Conservation (phyloP, 2,888 invertebrate species). For the Malacosoma neustria region DNA sequence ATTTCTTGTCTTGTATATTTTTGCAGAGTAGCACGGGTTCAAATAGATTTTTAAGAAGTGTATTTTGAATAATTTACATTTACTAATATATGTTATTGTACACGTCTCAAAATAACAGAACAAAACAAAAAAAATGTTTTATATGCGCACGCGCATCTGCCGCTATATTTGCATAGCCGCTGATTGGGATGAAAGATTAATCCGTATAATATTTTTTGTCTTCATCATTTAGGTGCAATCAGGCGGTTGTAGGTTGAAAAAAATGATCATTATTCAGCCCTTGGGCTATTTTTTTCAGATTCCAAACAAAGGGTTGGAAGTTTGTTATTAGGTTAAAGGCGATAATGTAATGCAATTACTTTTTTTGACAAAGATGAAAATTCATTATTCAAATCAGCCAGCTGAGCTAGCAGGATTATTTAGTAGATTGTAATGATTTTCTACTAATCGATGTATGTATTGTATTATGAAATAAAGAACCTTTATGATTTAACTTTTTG, state of each 20-base stretch:
- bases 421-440: slow-evolving; percentile 35
- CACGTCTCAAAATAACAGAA: slow-evolving; percentile 38
- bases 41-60: no score
- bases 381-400: slow-evolving; percentile 70
- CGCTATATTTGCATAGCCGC: slow-evolving; percentile 59
- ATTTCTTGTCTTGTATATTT: no score
- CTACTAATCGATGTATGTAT: no score
- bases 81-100: no score
- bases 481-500: no score
- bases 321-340: slow-evolving; percentile 72
- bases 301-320: slow-evolving; percentile 68
- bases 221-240: slow-evolving; percentile 70
- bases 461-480: no score
- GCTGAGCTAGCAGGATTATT: slow-evolving; percentile 59
- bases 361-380: slow-evolving; percentile 56
- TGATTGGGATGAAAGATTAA: slow-evolving; percentile 69
- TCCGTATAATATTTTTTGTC: slow-evolving; percentile 69
- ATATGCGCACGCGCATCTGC: slow-evolving; percentile 63
- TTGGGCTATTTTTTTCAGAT: slow-evolving; percentile 70
- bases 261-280: slow-evolving; percentile 71
- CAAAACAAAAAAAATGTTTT: slow-evolving; percentile 31
- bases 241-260: slow-evolving; percentile 52
- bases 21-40: no score
- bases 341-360: slow-evolving; percentile 72
- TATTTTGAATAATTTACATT: no score